Conservation (phyloP, 1,140 invertebrate genomes). For the Plectus sambesii region DNA sequence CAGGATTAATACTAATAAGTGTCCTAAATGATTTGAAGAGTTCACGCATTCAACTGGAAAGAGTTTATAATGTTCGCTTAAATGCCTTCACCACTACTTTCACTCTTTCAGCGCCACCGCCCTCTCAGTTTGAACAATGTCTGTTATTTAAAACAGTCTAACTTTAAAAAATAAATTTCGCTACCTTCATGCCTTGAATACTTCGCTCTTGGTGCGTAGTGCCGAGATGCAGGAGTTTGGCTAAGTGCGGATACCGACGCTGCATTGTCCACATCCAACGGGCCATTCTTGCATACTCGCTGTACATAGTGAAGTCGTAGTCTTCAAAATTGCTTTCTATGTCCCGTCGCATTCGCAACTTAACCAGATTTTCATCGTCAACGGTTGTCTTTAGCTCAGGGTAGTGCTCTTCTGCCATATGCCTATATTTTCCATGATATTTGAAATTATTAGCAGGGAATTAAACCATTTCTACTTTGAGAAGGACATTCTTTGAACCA, state of each 20-base stretch:
- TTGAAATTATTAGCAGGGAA: background rate
- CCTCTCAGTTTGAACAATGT: no score
- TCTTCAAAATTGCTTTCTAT: slow-evolving; percentile 41
- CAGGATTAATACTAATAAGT: no score
- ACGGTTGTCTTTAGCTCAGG: no score
- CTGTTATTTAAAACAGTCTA: no score
- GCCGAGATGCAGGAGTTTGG: slow-evolving; percentile 45
- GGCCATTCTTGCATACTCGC: slow-evolving; percentile 49
- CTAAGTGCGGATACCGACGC: slow-evolving; percentile 43
- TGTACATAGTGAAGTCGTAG: slow-evolving; percentile 23
- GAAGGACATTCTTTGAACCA: background rate
- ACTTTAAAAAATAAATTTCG: slow-evolving; percentile 10
- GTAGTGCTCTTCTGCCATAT: slow-evolving; percentile 1
- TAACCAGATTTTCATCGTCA: no score
- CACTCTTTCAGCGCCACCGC: no score
- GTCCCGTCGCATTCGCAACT: slow-evolving; percentile 34
- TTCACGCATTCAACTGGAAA: no score
- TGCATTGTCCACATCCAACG: slow-evolving; percentile 48
- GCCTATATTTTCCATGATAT: slow-evolving; percentile 1
- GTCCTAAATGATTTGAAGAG: no score
- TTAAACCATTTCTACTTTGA: slow-evolving; percentile 4
- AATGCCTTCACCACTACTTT: no score
- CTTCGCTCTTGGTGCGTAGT: slow-evolving; percentile 47
- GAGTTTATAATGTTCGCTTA: no score
- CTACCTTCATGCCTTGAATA: slow-evolving; percentile 48